Conservation (phyloP, 1,140 invertebrate species). For the Brachionus rotundiformis region DNA sequence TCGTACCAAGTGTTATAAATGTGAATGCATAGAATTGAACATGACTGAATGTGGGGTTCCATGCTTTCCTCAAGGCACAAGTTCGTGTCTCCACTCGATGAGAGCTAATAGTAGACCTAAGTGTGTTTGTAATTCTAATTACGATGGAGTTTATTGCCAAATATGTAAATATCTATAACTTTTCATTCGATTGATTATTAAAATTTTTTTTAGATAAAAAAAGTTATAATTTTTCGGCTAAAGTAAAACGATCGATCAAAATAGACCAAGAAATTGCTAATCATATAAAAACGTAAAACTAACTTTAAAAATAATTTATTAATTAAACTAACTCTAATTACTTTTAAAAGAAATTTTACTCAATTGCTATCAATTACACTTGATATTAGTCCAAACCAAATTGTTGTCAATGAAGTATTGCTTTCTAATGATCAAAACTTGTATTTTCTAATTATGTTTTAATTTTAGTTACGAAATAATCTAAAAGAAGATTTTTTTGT, state of each 20-base stretch:
- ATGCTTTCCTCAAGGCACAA: constrained; percentile 24
- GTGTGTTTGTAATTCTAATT: constrained; percentile 30
- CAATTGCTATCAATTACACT: not conserved
- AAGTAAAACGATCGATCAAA: constrained; percentile 23
- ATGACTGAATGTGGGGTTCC: constrained; percentile 51
- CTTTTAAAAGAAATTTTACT: constrained; percentile 14
- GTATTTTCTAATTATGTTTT: not conserved
- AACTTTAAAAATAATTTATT: not conserved
- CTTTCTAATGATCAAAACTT: not conserved
- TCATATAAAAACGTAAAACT: constrained; percentile 9
- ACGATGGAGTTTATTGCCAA: constrained; percentile 48
- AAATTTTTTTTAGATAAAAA: constrained; percentile 43
- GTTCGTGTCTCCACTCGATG: constrained; percentile 40
- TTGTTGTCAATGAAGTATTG: constrained; percentile 38
- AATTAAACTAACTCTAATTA: not conserved
- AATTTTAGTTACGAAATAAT: not conserved
- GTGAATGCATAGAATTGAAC: constrained; percentile 45
- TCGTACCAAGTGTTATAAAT: constrained; percentile 48
- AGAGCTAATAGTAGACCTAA: constrained; percentile 47
- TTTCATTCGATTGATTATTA: not conserved
- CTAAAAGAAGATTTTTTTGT: constrained; percentile 28
- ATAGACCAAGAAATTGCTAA: not conserved
- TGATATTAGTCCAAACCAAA: constrained; percentile 13
- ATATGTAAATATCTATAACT: not conserved
- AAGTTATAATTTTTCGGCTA: constrained; percentile 34